Percentiles rank a stretch among this genome's conserved stretches.
These are phyloP conservation scores for Busseola fusca DNA, from an alignment of 2,888 invertebrate species.

Conservation along the genomic window DNA sequence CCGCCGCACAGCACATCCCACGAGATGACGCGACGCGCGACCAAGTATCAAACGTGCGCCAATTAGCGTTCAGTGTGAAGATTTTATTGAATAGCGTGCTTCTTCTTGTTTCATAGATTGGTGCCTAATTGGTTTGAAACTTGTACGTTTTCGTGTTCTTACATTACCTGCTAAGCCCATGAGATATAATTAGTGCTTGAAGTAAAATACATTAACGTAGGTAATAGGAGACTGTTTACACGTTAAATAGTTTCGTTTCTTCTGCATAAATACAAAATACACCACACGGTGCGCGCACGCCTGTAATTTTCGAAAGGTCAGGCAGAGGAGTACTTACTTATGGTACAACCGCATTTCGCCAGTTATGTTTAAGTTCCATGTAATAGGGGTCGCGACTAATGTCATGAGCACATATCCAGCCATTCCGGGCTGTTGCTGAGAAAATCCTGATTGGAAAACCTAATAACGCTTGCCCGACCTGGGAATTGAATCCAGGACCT, in stretches of 20 bases:
- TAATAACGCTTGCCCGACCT: too few relatives aligned
- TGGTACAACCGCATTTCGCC: not conserved
- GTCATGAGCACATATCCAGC: not conserved
- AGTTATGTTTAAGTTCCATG: not conserved
- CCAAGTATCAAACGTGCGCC: conserved; percentile 30
- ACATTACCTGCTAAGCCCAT: conserved; percentile 8
- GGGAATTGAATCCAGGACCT: too few relatives aligned
- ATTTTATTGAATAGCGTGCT: conserved; percentile 34
- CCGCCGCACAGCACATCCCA: conserved; percentile 7
- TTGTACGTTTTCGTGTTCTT: conserved; percentile 32
- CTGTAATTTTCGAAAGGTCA: not conserved
- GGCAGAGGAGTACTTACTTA: not conserved
- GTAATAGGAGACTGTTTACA: not conserved
- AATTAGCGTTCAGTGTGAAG: conserved; percentile 36
- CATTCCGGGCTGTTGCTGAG: not conserved
- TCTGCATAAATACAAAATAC: not conserved
- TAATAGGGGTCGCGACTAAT: not conserved
- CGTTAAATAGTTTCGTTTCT: not conserved
- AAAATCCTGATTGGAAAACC: not conserved
- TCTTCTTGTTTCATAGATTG: conserved; percentile 39
- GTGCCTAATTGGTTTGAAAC: conserved; percentile 30
- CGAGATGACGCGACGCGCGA: conserved; percentile 14
- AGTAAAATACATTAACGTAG: conserved; percentile 1
- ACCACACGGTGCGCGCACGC: not conserved
- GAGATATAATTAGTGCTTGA: conserved; percentile 6